Evolutionary conservation across 1,140 invertebrate species (phyloP), one percentile per base, ranked within the genome.

Genomic region (Anoplolepis gracilipes): DNA sequence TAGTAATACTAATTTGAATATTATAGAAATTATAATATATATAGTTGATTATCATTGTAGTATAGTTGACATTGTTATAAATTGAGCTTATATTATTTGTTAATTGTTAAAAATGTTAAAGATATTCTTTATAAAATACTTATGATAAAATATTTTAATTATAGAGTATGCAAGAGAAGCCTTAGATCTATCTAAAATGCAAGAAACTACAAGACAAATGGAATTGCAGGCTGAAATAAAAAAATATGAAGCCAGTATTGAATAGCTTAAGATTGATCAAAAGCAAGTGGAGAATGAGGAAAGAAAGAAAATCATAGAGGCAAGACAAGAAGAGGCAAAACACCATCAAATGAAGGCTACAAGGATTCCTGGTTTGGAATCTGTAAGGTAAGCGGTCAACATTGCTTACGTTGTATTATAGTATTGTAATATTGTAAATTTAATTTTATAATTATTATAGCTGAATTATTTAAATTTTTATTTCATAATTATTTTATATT

Each of bases 241-340:
- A 95, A 98, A 99, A 94, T 98, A 98, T 95, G 99, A 99, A 95
- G 97, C 97, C 1, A 96, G 97, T 49, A 97, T 99, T 88, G 98
- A 99, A 93, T 97, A 98, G 91, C 95, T 98, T 87, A 99, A 99
- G 95, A 95, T 97, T 0, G 98, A 99, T 88, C 97, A 98, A 87
- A 98, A 97, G 88, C 96, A 97, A 86, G 96, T 98, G 39, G 97
- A 98, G 87, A 97, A 97, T 90, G 99, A 99, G 92, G 99, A 99
- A 93, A 96, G 97, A 84, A 96, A 98, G 55, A 99, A 99, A 96
- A 97, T 97, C 0, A 92, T 99, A n/a, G n/a, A n/a, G n/a, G n/a
- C n/a, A n/a, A n/a, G n/a, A 2, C 96, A 97, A 89, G 98, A 99
- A 95, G 99, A 99, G 95, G 98, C 99, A 0, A 98, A 98, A 92